Base-by-base conservation (phyloP, 2,113 vertebrate genomes). In the Sphyrna mokarran region DNA sequence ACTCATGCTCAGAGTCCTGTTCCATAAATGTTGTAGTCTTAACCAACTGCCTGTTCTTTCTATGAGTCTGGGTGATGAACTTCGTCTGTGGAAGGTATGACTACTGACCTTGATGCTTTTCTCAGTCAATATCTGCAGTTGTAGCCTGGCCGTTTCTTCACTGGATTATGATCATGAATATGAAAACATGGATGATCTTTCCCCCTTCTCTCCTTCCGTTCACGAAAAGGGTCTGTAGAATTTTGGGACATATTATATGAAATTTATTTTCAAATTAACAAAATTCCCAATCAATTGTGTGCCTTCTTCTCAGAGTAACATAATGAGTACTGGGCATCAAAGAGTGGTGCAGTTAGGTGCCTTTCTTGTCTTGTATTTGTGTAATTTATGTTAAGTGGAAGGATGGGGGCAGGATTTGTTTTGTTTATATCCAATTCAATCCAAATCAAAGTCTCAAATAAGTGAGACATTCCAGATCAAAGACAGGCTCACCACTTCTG, bases 51-150 rank as follows among this genome's bases (percentile, higher is more conserved):
- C 89, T 93, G 63, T 37, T 66, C 61, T 93, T 93, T 93, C 20
- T 93, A 16, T 10, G 58, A 66, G 89, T 66, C 61, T 93, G 66
- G 89, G 37, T 58, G n/a, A 33, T 66, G n/a, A 66, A 33, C n/a
- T 37, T 20, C 18, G 37, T 37, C 78, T 66, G 61, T n/a, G 89
- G 89, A 66, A 33, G 58, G 33, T 6, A 66, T 66, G 61, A 37
- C 61, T 37, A 58, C 58, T 91, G 58, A 93, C 33, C 89, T 7
- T 93, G 89, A 93, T 93, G 58, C 89, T 93, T 66, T 93, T 93
- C 89, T 66, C 61, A 93, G 61, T 66, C 89, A 93, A 37, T 40
- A 93, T 93, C 61, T 18, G 61, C 89, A 66, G 63, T 37, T 37
- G 61, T n/a, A 93, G 33, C 89, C 89, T 93, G 58, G n/a, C 61